Conservation (phyloP, 2,888 invertebrate species). For the Junonia oenone region DNA sequence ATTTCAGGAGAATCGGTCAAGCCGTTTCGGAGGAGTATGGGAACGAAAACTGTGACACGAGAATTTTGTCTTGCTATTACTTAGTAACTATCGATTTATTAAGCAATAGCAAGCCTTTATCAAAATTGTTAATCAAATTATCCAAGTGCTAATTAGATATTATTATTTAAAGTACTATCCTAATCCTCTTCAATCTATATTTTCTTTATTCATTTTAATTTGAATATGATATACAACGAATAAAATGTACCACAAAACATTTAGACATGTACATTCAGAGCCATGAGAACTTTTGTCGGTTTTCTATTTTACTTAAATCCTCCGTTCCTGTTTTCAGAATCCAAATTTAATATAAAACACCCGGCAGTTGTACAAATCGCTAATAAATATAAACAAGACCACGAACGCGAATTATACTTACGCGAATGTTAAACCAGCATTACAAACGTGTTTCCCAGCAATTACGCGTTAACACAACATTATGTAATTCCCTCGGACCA, state of each 20-base stretch:
- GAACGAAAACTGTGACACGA: too few species aligned
- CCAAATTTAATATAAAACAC: neutral
- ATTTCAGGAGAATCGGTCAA: too few species aligned
- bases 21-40: too few species aligned
- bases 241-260: neutral
- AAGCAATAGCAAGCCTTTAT: too few species aligned
- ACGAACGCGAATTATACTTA: neutral
- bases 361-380: neutral
- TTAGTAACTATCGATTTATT: too few species aligned
- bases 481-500: conserved; percentile 5
- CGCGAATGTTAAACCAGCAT: neutral
- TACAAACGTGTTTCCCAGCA: neutral
- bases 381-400: neutral
- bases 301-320: neutral
- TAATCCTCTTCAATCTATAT: too few species aligned
- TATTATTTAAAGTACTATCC: too few species aligned
- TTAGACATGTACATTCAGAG: neutral
- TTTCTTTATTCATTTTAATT: too few species aligned
- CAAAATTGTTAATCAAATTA: too few species aligned
- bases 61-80: too few species aligned
- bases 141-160: too few species aligned
- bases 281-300: neutral
- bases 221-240: neutral
- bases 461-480: conserved; percentile 3
- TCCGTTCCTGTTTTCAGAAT: neutral